These are phyloP conservation scores for Phallusia fumigata DNA, from an alignment of 23 tunicate species.

Conservation along the genomic window DNA sequence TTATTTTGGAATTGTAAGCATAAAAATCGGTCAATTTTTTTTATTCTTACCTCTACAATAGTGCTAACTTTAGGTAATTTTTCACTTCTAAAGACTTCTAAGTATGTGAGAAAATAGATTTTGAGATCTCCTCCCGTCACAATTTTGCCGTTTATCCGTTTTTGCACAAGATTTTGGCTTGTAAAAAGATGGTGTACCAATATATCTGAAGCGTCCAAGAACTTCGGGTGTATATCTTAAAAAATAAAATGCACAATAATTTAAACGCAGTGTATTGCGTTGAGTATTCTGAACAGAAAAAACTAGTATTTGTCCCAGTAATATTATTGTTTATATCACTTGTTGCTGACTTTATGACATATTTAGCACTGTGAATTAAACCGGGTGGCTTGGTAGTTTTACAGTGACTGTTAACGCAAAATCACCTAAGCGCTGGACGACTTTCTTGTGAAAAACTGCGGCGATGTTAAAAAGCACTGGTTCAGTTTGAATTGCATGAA, in stretches of 20 bases:
- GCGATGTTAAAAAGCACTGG: no score
- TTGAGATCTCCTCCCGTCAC: conserved; percentile 17
- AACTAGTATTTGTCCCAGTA: background rate
- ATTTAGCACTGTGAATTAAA: no score
- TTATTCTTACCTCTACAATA: background rate
- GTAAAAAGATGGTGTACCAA: background rate
- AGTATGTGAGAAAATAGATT: background rate
- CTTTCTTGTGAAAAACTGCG: no score
- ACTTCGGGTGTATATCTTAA: background rate
- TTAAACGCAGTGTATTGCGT: background rate
- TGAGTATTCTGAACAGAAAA: background rate
- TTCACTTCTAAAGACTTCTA: background rate
- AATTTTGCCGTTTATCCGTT: background rate
- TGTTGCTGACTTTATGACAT: no score
- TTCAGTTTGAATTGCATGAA: no score
- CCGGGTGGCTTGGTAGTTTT: no score
- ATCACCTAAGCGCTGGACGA: no score
- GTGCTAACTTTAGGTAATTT: background rate
- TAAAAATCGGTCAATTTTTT: no score
- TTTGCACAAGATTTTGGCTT: background rate
- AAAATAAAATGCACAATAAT: background rate
- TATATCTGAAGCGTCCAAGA: background rate
- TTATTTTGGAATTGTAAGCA: no score
- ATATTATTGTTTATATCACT: background rate
- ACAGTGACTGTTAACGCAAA: no score